Percentiles rank a stretch among this genome's conserved stretches.
Evolutionary conservation across 2,888 invertebrate species (phyloP).

Genomic region (Parnassius apollo): DNA sequence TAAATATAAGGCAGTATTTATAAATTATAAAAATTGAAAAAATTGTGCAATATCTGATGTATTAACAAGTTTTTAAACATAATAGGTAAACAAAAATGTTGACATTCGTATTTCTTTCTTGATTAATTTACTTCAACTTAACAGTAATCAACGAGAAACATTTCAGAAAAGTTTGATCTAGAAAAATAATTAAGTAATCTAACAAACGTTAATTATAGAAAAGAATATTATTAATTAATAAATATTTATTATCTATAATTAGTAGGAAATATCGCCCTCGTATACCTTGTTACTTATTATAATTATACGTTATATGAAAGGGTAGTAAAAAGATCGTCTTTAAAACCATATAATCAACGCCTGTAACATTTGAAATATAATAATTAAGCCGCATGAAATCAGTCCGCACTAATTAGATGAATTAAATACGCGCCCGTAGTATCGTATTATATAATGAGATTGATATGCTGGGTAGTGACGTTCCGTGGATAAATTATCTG

Average conservation of each 20-base stretch:
- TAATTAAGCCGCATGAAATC: slow-evolving; percentile 18
- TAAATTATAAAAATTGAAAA: no score
- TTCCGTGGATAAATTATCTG: neutral
- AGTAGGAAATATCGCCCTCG: neutral
- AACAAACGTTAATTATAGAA: neutral
- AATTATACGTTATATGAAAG: neutral
- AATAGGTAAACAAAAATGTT: no score
- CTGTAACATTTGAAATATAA: slow-evolving; percentile 18
- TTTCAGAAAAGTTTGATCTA: no score
- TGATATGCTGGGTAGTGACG: slow-evolving; percentile 28
- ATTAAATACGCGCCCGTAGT: slow-evolving; percentile 28
- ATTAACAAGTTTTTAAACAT: no score
- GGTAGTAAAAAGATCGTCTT: neutral
- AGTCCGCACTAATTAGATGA: slow-evolving; percentile 28
- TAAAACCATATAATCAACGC: slow-evolving; percentile 7
- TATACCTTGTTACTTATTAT: neutral
- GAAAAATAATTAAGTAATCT: neutral
- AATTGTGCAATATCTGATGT: no score
- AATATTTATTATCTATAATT: neutral
- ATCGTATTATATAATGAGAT: slow-evolving; percentile 25
- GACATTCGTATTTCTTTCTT: no score
- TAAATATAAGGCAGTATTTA: no score
- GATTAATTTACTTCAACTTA: no score
- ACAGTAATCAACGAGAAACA: no score
- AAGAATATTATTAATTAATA: neutral